phyloP scores from a whole-genome alignment of 1,140 invertebrate genomes.

The Sycophaga agraensis region DNA sequence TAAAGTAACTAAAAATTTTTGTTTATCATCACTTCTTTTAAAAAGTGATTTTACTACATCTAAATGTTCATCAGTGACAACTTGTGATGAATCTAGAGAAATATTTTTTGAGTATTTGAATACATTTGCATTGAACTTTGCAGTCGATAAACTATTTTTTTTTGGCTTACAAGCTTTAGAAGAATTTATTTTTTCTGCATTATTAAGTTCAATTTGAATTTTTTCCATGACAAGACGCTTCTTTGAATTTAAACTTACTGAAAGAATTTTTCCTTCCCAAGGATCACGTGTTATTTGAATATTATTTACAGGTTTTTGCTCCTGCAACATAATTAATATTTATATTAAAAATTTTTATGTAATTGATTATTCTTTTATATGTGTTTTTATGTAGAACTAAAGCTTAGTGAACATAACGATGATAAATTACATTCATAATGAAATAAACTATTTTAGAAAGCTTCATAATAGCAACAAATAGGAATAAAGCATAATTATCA shows the following conservation, averaged over 20 bases:
- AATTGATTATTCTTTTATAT: too few species aligned
- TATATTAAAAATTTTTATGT: neutral
- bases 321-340: slow-evolving; percentile 14
- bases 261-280: slow-evolving; percentile 19
- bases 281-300: slow-evolving; percentile 21
- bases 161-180: slow-evolving; percentile 46
- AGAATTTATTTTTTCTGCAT: slow-evolving; percentile 33
- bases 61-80: slow-evolving; percentile 46
- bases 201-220: slow-evolving; percentile 52
- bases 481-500: neutral
- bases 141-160: neutral
- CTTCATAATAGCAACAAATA: too few species aligned
- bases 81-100: slow-evolving; percentile 8
- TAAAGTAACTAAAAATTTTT: slow-evolving; percentile 55
- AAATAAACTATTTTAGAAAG: too few species aligned
- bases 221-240: slow-evolving; percentile 54
- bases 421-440: too few species aligned
- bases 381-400: too few species aligned
- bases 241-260: slow-evolving; percentile 44
- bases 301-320: slow-evolving; percentile 16
- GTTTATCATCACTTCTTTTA: slow-evolving; percentile 51
- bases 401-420: too few species aligned
- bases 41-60: slow-evolving; percentile 54
- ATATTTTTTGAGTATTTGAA: neutral
- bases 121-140: neutral